Base-by-base conservation (phyloP, 30 jellyfish, hydroid and myxozoan genomes). In the Aurelia aurita complex sp. Pacific region DNA sequence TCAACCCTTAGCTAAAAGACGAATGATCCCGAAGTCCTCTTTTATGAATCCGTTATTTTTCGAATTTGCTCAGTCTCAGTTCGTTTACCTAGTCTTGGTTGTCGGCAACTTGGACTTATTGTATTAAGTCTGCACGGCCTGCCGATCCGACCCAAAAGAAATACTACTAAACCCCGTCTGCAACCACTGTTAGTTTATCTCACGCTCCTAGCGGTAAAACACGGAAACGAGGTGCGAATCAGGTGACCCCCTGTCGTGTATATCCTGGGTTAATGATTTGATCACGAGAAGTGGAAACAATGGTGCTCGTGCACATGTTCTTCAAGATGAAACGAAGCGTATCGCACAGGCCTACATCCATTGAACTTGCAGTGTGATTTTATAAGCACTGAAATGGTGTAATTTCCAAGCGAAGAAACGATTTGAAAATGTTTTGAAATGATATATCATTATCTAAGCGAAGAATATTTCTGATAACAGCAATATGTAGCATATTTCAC, bases 261-360 rank as follows among this genome's bases (percentile, higher is more conserved):
- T 32, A 70, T 42, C 83, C 71, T 59, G 55, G 52, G 93, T 73
- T 74, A 54, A 74, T 73, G 93, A 67, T 74, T 73, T 84, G 93
- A 72, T 84, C 93, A 73, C 87, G 93, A 62, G 93, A 34, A 18
- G 35, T 62, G 50, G 17, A 62, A 84, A 84, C 93, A 84, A 84
- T 84, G 77, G 93, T 72, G 93, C 81, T 84, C 87, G 67, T 84
- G 93, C 81, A 84, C 93, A 84, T 64, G 93, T 38, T 73, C 82
- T 74, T 65, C 76, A 67, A 64, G 80, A 76, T 78, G 67, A 73
- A 84, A 18, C 82, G 93, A 84, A 73, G 93, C 93, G 93, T 84
- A 78, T 84, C 93, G 87, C 77, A 43, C 66, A 64, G 69, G 87
- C 79, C 62, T 84, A 78, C 71, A 14, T 35, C 87, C 87, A 84